Evolutionary conservation across 1,140 invertebrate genomes (phyloP).

Genomic region (Olivierus martensii): DNA sequence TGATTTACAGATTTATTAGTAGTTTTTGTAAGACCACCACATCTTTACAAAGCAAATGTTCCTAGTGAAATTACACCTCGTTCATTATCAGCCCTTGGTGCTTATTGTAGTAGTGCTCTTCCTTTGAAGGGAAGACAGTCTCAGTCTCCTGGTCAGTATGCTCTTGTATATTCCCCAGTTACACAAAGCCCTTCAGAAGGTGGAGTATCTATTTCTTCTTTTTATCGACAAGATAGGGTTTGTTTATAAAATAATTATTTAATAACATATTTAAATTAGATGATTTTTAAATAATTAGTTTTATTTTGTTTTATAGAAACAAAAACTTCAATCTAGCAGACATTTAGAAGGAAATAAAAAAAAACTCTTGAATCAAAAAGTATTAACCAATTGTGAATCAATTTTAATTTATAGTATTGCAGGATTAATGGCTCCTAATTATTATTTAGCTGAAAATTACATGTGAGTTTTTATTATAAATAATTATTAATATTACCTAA

Average conservation of each 20-base stretch:
- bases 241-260: no score
- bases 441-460: conserved; percentile 67
- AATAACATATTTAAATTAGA: no score
- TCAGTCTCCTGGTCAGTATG: conserved; percentile 22
- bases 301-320: no score
- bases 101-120: conserved; percentile 32
- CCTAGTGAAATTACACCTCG: conserved; percentile 49
- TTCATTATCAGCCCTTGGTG: conserved; percentile 58
- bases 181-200: conserved; percentile 27
- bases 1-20: conserved; percentile 47
- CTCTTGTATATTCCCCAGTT: conserved; percentile 23
- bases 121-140: conserved; percentile 21
- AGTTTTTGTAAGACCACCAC: conserved; percentile 66
- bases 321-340: no score
- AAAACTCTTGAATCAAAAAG: background rate
- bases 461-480: conserved; percentile 45
- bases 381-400: conserved; percentile 30
- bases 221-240: conserved; percentile 40
- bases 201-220: conserved; percentile 30
- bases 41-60: conserved; percentile 46
- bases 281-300: no score
- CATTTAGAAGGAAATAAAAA: no score
- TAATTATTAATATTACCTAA: no score
- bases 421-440: conserved; percentile 57
- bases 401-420: conserved; percentile 67